Base-by-base conservation (phyloP, 1,140 invertebrate species). In the Lasaia peninsularis region DNA sequence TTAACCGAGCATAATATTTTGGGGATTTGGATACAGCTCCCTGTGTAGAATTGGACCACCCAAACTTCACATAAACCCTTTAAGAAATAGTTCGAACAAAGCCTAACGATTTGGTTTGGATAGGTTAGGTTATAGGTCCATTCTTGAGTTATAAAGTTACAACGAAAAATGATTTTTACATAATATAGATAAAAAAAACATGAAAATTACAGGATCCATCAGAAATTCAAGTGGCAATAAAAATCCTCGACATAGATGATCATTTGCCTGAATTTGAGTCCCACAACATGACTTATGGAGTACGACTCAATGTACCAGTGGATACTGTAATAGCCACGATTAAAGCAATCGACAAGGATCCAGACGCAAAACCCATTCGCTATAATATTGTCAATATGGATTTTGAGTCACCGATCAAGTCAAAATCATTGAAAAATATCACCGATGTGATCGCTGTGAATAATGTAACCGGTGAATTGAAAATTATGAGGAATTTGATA, bases 251-350 rank as follows among this genome's bases (percentile, higher is more conserved):
- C 55, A 91, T 95, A 28, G 94, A 95, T 61, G 95, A 96, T 67
- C 95, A 96, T 71, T 75, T 92, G 11, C 94, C 94, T 0, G 75
- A 90, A 61, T 96, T 95, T 59, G 86, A 86, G 5, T 92, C 92
- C 7, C 80, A 90, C 0, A 94, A 94, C 62, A 82, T 94, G 20
- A 94, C 94, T 0, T 80, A 95, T 1, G 94, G 94, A 2, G 94
- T 96, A 0, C 89, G 94, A 16, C 84, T 95, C 0, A 95, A 95
- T 72, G 93, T 95, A 0, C 93, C 94, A 1, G 91, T 95, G 11
- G 94, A 95, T 55, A 94, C 94, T 0, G 89, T 92, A 44, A 86
- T 96, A 5, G 91, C 93, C 0, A 93, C 91, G 0, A 65, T 96
- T 0, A 90, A 92, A 58, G 95, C 95, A 1, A 86, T 69, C 1